Evolutionary conservation across 1,140 invertebrate species (phyloP), one percentile per base, ranked within the genome.

Genomic region (Sipha flava): DNA sequence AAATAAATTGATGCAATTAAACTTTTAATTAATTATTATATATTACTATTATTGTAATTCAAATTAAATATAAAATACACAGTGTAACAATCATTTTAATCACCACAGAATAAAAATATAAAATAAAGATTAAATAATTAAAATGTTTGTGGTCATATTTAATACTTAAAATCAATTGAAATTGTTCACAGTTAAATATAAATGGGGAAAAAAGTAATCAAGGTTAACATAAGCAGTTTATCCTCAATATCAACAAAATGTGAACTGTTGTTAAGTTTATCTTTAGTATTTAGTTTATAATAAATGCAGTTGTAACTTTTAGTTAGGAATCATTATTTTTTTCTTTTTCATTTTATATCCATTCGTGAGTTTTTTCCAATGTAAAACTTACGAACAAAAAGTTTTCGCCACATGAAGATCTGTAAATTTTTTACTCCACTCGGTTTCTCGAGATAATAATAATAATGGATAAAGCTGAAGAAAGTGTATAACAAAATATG

Each of bases 371-470:
- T 9, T 43, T 62, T 37, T 68, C 26, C 66, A 29, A 45, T 45
- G 37, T 3, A 45, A 70, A 43, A 70, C 37, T 45, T 45, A 23
- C 40, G 12, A 70, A 70, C 21, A 21, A 70, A 68, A 45, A 70
- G 10, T 54, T 54, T 16, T 54, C 49, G 9, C 9, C 16, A n/a
- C n/a, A n/a, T n/a, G n/a, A n/a, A n/a, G n/a, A n/a, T n/a, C n/a
- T n/a, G n/a, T n/a, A n/a, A n/a, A 21, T 66, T 45, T 68, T 66
- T 68, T 68, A 23, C 29, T n/a, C 21, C 64, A 45, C 40, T 68
- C 40, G 21, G 64, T 73, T 73, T 52, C 47, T 72, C 12, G 18
- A 73, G 70, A 34, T 49, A 73, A 73, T 52, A 73, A 52, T 29
- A 73, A 49, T 73, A 73, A 49, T 40, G 70, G 45, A 52, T 52